A percentile compares a stretch with the other conserved stretches of the same genome.
Evolutionary conservation across 2,113 vertebrate species (phyloP).

Genomic region (Neolamprologus devosi): DNA sequence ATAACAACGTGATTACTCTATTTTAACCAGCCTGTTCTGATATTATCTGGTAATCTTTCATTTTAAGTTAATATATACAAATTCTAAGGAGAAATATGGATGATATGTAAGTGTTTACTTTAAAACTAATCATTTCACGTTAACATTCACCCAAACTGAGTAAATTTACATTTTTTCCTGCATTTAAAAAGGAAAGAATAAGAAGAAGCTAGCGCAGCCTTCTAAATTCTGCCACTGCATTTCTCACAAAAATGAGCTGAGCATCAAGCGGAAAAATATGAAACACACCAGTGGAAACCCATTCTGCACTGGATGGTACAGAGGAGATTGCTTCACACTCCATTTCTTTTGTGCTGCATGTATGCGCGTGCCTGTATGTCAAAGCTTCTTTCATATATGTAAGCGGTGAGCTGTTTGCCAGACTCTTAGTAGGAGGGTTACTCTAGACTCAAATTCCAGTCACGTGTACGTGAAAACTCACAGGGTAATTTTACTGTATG

Average conservation of each 20-base stretch:
- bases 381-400: background rate
- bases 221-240: background rate
- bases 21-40: background rate
- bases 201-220: background rate
- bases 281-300: background rate
- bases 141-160: background rate
- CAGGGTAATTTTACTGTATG: background rate
- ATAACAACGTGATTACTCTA: background rate
- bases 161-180: background rate
- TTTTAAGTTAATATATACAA: background rate
- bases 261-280: background rate
- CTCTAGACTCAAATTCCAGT: background rate
- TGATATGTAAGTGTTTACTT: background rate
- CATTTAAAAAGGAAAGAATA: background rate
- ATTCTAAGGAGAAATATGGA: background rate
- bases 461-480: background rate
- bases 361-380: background rate
- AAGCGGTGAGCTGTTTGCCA: background rate
- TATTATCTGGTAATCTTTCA: background rate
- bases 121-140: background rate
- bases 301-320: background rate
- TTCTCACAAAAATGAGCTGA: background rate
- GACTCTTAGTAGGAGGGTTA: background rate
- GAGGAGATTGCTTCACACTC: slow-evolving; percentile 37
- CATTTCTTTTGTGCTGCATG: slow-evolving; percentile 8